phyloP scores from a whole-genome alignment of 2,113 vertebrate genomes.

The Mirza zaza region DNA sequence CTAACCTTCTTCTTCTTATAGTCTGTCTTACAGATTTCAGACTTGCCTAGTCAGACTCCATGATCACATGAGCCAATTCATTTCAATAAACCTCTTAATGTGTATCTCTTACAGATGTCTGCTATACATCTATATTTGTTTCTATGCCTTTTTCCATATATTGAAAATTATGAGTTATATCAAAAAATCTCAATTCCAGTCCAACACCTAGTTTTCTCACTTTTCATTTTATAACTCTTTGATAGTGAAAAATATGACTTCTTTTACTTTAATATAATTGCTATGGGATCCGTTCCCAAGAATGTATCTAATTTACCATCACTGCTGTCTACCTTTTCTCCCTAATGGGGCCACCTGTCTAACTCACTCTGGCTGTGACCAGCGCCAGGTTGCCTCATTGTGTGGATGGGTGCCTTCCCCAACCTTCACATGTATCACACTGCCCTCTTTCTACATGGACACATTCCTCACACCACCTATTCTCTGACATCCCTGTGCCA shows the following conservation, averaged over 20 bases:
- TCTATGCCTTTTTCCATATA: too few relatives aligned
- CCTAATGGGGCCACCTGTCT: neutral
- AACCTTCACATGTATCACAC: neutral
- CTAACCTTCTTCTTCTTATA: neutral
- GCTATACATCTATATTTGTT: too few relatives aligned
- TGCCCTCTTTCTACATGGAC: neutral
- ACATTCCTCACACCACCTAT: neutral
- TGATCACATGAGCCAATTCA: neutral
- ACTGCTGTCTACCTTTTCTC: neutral
- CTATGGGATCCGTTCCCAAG: neutral
- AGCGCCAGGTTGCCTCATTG: neutral
- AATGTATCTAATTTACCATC: neutral
- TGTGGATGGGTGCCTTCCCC: neutral
- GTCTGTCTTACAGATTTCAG: neutral
- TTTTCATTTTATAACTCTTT: neutral
- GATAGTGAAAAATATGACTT: neutral
- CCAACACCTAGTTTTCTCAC: neutral
- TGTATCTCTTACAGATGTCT: neutral
- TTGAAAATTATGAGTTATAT: neutral
- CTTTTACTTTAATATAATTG: neutral
- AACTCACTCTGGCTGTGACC: neutral
- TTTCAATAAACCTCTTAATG: neutral
- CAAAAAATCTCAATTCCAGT: neutral
- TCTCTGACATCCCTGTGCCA: neutral
- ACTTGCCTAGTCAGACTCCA: neutral